Evolutionary conservation across 2,888 invertebrate genomes (phyloP).

Genomic region (Platycnemis pennipes): DNA sequence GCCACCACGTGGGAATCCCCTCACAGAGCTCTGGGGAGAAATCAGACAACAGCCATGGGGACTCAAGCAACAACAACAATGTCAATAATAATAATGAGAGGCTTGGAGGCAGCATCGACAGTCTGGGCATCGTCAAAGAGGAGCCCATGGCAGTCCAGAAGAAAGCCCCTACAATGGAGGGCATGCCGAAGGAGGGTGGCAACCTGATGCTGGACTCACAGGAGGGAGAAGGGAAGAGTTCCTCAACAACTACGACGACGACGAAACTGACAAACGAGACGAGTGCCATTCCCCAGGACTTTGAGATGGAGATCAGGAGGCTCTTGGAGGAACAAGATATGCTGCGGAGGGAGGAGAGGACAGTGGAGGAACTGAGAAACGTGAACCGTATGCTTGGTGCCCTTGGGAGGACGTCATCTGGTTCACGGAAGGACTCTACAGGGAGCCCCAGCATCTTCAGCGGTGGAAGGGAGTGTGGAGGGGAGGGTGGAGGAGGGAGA

Average conservation of each 20-base stretch:
- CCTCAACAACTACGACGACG: constrained; percentile 58
- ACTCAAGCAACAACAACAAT: constrained; percentile 47
- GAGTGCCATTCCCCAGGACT: constrained; percentile 79
- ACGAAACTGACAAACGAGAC: constrained; percentile 55
- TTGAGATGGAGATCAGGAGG: constrained; percentile 90
- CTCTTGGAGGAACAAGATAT: constrained; percentile 87
- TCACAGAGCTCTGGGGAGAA: constrained; percentile 23
- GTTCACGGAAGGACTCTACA: neutral
- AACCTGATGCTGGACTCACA: neutral
- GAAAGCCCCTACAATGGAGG: neutral
- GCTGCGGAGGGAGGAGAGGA: constrained; percentile 82
- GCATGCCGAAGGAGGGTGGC: constrained; percentile 24
- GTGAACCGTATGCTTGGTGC: constrained; percentile 75
- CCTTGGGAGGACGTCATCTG: constrained; percentile 71
- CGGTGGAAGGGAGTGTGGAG: constrained; percentile 64
- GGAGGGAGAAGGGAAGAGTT: neutral
- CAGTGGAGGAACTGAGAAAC: constrained; percentile 78
- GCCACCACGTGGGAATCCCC: neutral
- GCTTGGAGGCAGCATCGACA: constrained; percentile 15
- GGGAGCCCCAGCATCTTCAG: constrained; percentile 15
- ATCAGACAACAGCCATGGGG: constrained; percentile 44
- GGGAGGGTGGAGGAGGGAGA: constrained; percentile 63
- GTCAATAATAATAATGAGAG: constrained; percentile 66
- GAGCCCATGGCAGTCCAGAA: neutral
- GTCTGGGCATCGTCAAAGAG: constrained; percentile 45